phyloP scores from a whole-genome alignment of 2,113 vertebrate genomes.

The Lophochroa leadbeateri region DNA sequence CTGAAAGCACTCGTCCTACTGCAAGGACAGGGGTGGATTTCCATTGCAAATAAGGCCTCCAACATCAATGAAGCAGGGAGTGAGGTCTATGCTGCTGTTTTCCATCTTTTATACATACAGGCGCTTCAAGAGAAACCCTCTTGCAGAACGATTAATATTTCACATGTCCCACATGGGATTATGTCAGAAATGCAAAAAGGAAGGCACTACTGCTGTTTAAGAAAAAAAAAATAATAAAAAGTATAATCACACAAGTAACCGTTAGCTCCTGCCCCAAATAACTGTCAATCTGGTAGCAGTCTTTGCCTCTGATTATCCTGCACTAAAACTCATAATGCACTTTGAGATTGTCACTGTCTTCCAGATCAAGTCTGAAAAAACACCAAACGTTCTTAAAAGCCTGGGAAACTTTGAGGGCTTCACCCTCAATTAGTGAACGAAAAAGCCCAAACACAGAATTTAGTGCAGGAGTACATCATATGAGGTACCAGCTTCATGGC shows the following conservation, averaged over 20 bases:
- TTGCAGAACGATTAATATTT: constrained; percentile 36
- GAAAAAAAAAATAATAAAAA: not conserved
- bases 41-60: constrained; percentile 38
- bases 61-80: not conserved
- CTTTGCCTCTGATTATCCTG: not conserved
- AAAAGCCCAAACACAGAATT: not conserved
- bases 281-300: not conserved
- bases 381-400: not conserved
- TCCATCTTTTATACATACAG: not conserved
- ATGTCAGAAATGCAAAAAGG: not conserved
- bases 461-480: not conserved
- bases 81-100: not conserved
- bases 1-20: not conserved
- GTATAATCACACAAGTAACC: not conserved
- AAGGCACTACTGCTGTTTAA: not conserved
- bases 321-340: not conserved
- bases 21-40: constrained; percentile 9
- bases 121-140: constrained; percentile 34
- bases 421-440: not conserved
- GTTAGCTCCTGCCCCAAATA: not conserved
- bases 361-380: not conserved
- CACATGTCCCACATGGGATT: not conserved
- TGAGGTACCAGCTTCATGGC: not conserved
- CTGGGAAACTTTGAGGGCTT: not conserved
- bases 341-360: not conserved